phyloP scores from a whole-genome alignment of 1,140 invertebrate species.

The Aphis gossypii region DNA sequence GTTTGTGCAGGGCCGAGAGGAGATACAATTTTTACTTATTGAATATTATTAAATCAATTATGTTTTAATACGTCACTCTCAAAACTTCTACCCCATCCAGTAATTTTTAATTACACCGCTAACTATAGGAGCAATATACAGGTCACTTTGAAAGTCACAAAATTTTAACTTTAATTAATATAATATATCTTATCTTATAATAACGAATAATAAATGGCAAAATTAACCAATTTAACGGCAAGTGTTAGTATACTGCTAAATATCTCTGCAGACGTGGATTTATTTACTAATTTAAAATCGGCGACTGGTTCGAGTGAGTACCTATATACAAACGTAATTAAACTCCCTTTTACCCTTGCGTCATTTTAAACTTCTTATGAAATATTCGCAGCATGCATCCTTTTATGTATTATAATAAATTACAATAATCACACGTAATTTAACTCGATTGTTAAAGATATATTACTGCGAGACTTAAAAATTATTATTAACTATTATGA shows the following conservation, averaged over 20 bases:
- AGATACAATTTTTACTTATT: too few relatives aligned
- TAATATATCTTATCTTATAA: not conserved
- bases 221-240: not conserved
- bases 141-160: not conserved
- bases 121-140: too few relatives aligned
- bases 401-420: not conserved
- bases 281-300: not conserved
- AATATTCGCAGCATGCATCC: not conserved
- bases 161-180: not conserved
- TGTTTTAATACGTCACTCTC: too few relatives aligned
- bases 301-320: not conserved
- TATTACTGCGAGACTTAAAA: too few relatives aligned
- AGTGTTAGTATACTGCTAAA: not conserved
- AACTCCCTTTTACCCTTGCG: not conserved
- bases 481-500: too few relatives aligned
- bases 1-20: too few relatives aligned
- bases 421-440: too few relatives aligned
- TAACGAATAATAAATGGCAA: not conserved
- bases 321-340: not conserved
- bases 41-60: too few relatives aligned
- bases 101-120: too few relatives aligned
- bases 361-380: not conserved
- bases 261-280: not conserved
- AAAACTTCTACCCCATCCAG: too few relatives aligned
- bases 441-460: too few relatives aligned